Percentiles rank a stretch among this genome's conserved stretches.
Conservation (phyloP, 2,797 vertebrate species). For the Epinephelus awoara region DNA sequence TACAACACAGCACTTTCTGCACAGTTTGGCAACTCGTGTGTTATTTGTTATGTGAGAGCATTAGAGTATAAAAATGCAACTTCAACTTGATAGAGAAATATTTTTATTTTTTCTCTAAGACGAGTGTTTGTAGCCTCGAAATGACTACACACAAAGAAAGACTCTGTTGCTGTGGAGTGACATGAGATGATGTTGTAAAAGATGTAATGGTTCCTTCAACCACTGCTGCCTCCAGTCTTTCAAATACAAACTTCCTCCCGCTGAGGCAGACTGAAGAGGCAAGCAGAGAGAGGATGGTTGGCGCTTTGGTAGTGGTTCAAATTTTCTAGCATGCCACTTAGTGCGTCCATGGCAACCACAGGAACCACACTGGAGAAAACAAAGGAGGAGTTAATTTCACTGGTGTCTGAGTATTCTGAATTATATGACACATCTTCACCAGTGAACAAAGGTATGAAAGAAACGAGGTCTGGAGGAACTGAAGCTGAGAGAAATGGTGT, state of each 20-base stretch:
- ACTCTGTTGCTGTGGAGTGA: background rate
- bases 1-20: slow-evolving; percentile 41
- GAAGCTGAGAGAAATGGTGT: background rate
- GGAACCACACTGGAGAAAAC: background rate
- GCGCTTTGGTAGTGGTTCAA: background rate
- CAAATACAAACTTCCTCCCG: background rate
- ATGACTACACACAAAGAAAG: background rate
- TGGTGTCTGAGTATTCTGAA: background rate
- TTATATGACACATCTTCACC: slow-evolving; percentile 6
- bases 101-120: slow-evolving; percentile 21
- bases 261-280: background rate
- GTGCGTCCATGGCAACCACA: slow-evolving; percentile 12
- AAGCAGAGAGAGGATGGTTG: background rate
- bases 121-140: background rate
- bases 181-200: background rate
- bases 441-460: slow-evolving; percentile 5
- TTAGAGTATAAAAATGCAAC: slow-evolving; percentile 17
- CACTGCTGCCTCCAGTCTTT: background rate
- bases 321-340: background rate
- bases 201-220: background rate
- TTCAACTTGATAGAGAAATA: background rate
- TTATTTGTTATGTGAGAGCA: slow-evolving; percentile 47
- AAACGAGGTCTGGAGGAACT: background rate
- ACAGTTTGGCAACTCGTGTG: slow-evolving; percentile 29
- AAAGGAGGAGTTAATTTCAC: slow-evolving; percentile 3